These are phyloP conservation scores for Conger conger DNA, from an alignment of 2,113 vertebrate genomes.

Conservation along the genomic window DNA sequence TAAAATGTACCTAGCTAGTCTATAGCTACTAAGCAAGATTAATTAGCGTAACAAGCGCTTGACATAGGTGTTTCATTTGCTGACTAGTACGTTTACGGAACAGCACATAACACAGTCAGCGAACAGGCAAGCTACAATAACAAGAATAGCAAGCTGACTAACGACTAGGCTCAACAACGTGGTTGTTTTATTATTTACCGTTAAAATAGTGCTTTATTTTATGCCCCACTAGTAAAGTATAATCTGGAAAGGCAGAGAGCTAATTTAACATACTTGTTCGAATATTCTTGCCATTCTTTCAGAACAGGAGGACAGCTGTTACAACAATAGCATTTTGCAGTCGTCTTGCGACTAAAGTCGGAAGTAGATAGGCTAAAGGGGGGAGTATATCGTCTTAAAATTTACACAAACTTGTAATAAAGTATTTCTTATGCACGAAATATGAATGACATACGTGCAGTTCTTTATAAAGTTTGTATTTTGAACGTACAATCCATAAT, in stretches of 20 bases:
- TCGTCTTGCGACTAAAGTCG: background rate
- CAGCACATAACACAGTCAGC: too few species aligned
- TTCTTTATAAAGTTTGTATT: background rate
- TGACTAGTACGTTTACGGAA: too few species aligned
- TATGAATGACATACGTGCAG: background rate
- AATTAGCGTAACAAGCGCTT: too few species aligned
- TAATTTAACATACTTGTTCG: background rate
- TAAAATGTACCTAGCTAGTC: too few species aligned
- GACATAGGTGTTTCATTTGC: too few species aligned
- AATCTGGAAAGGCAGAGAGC: background rate
- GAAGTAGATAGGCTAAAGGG: slow-evolving; percentile 8
- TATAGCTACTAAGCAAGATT: too few species aligned
- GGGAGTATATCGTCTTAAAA: background rate
- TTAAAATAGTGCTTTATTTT: background rate
- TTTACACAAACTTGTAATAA: background rate
- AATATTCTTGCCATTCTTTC: background rate
- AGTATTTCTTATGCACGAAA: background rate
- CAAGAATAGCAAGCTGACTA: too few species aligned
- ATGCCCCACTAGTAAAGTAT: background rate
- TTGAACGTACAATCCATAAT: too few species aligned
- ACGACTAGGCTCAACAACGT: too few species aligned
- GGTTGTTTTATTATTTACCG: too few species aligned
- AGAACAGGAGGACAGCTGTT: slow-evolving; percentile 8
- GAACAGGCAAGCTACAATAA: too few species aligned
- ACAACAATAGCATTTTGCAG: background rate